Evolutionary conservation across 2,888 invertebrate species (phyloP), one percentile per base, ranked within the genome.

Genomic region (Pseudococcus jackbeardsleyi): DNA sequence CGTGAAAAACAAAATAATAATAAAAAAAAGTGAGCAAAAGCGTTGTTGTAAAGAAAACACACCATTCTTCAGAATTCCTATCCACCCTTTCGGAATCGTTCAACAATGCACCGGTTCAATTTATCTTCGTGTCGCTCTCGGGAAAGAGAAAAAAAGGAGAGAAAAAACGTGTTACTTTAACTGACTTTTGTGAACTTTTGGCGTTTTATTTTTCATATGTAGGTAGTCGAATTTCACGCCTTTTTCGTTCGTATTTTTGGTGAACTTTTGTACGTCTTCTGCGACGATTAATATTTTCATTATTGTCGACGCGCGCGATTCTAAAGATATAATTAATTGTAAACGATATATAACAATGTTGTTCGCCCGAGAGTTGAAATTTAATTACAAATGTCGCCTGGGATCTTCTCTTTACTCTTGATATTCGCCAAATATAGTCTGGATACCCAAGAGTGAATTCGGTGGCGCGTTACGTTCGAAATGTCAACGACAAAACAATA

Each of bases 301-400:
- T 17, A 72, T 17, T 33, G 33, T 39, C 17, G 15, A 72, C 33
- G 33, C 39, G 19, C 33, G 33, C 39, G 19, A 72, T 17, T 17
- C 72, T 15, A 6, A 33, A 17, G 15, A 33, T 72, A 68, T 26
- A 72, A 72, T 72, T 72, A 72, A 72, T 72, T 33, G 72, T 33
- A 26, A 17, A 72, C 3, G 12, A 33, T 72, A 72, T 33, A 8
- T 22, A 72, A 72, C 72, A 72, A 72, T 33, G 72, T 33, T 7
- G 33, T 72, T 33, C 72, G 17, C 72, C 33, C 0, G 12, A 33
- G 72, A 72, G 72, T 72, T 72, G 33, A 72, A 72, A 72, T 72
- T 72, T 72, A 72, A 72, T 72, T 72, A 72, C 72, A 33, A 72
- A 72, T 9, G 72, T 72, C 72, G 17, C 72, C 72, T 19, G 72